Percentiles rank a stretch among this genome's conserved stretches.
These are phyloP conservation scores for Drosophila bocqueti DNA, from an alignment of 1,140 invertebrate genomes.

Conservation along the genomic window DNA sequence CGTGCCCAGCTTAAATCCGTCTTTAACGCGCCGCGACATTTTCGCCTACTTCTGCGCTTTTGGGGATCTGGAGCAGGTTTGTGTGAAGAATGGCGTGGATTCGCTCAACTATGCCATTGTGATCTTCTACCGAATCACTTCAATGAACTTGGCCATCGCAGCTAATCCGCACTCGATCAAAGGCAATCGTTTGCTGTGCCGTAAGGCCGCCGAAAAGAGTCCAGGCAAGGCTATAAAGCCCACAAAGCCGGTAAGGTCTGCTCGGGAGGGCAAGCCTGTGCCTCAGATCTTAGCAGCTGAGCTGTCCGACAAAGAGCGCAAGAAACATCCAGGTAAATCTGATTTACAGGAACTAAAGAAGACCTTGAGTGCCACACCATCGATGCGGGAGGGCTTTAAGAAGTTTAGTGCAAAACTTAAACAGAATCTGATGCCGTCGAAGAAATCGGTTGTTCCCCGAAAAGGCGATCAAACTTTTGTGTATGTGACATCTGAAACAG, in stretches of 20 bases:
- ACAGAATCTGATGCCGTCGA: neutral
- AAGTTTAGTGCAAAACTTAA: neutral
- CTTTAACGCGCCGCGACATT: slow-evolving; percentile 3
- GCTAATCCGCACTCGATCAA: slow-evolving; percentile 3
- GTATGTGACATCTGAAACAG: neutral
- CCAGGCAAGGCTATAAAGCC: neutral
- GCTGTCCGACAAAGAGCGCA: neutral
- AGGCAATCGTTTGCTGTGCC: neutral
- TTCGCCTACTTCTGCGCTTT: neutral
- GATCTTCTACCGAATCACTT: neutral
- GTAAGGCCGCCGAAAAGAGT: neutral
- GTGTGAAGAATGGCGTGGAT: neutral
- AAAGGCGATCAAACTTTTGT: neutral
- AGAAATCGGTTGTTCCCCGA: neutral
- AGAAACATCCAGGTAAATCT: neutral
- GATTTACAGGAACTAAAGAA: neutral
- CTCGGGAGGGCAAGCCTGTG: neutral
- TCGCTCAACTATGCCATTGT: slow-evolving; percentile 3
- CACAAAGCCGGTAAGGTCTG: neutral
- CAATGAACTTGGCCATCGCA: neutral
- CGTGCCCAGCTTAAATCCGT: neutral
- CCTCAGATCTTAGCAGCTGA: neutral
- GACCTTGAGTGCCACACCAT: too few species aligned
- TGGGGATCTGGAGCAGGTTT: slow-evolving; percentile 1
- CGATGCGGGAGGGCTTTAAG: too few species aligned